Percentiles rank a stretch among this genome's conserved stretches.
Conservation (phyloP, 2,113 vertebrate genomes). For the Synodontis membranacea region DNA sequence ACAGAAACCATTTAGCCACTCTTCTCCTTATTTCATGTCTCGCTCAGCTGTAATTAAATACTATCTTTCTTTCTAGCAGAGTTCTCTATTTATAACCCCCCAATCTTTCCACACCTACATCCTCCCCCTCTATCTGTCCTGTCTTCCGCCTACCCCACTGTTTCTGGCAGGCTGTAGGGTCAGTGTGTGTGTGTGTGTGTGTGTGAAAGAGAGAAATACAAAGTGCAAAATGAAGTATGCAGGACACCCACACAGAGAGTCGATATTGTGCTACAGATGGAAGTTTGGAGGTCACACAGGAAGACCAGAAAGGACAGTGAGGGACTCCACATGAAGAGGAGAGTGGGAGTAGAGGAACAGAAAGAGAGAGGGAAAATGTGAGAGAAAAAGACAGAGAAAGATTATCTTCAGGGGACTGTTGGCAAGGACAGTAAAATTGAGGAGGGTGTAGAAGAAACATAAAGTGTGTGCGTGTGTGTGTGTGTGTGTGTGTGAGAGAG, state of each 20-base stretch:
- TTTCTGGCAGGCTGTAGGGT: constrained; percentile 35
- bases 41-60: constrained; percentile 52
- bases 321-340: constrained; percentile 39
- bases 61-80: constrained; percentile 37
- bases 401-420: neutral
- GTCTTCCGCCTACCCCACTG: constrained; percentile 16
- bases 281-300: constrained; percentile 41
- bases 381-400: neutral
- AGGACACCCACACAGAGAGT: constrained; percentile 45
- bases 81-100: constrained; percentile 44
- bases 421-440: neutral
- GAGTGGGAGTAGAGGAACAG: constrained; percentile 33
- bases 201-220: constrained; percentile 3
- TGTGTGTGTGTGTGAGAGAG: constrained; percentile 1
- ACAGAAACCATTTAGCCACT: constrained; percentile 4
- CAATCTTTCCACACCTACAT: constrained; percentile 24
- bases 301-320: constrained; percentile 45
- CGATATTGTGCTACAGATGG: constrained; percentile 22
- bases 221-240: constrained; percentile 26
- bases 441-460: constrained; percentile 35
- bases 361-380: neutral
- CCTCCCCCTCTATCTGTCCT: constrained; percentile 28
- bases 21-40: constrained; percentile 37
- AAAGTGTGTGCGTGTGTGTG: neutral
- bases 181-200: neutral